Conservation (phyloP, 2,113 vertebrate species). For the Monopterus albus region DNA sequence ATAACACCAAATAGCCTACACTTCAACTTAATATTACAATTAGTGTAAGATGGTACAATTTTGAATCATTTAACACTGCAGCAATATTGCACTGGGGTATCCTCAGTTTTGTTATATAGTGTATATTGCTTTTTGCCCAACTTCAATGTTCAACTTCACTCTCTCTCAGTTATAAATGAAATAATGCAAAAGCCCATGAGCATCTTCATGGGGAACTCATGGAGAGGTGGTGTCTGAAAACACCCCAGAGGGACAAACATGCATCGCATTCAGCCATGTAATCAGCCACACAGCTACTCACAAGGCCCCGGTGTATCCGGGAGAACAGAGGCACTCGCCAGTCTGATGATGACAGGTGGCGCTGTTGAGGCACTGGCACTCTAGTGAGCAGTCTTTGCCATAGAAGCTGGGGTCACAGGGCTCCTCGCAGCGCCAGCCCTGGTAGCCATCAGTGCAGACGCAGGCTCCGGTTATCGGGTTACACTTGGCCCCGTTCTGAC, state of each 20-base stretch:
- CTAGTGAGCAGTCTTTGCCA: constrained; percentile 90
- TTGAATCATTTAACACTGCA: no score
- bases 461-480: constrained; percentile 95
- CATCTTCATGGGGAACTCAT: no score
- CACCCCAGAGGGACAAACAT: background rate
- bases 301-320: constrained; percentile 91
- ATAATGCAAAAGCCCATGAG: background rate
- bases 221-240: background rate
- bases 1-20: no score
- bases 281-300: constrained; percentile 76
- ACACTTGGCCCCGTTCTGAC: constrained; percentile 90
- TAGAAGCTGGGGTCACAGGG: constrained; percentile 84
- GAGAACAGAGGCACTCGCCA: constrained; percentile 90
- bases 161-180: no score
- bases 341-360: constrained; percentile 91
- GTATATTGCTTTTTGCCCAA: no score
- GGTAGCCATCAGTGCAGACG: constrained; percentile 91
- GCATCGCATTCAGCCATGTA: no score
- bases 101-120: no score
- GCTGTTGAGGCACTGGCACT: constrained; percentile 89
- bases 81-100: no score
- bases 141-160: no score
- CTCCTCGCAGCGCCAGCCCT: constrained; percentile 95
- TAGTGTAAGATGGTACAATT: no score
- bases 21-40: no score